Evolutionary conservation across 2,113 vertebrate genomes (phyloP), one percentile per base, ranked within the genome.

Genomic region (Danio rerio): DNA sequence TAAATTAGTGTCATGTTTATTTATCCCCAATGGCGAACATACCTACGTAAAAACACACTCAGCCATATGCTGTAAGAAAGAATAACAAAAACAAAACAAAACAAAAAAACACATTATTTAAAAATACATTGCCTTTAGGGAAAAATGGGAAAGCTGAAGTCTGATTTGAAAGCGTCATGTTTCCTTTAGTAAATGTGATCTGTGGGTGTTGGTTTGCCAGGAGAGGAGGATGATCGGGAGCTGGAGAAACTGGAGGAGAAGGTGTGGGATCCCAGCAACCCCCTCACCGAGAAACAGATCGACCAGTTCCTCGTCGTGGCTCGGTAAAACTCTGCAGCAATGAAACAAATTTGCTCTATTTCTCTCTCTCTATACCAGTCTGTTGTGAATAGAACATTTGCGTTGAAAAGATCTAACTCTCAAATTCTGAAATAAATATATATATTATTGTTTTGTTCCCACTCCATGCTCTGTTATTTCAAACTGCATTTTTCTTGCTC

Each of bases 251-350:
- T 99, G 86, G 98, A 99, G 93, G 97, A 97, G 88, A 98, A 96
- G 90, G 90, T 99, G 56, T 99, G 97, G 96, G 97, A 98, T 87
- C 94, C 96, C 1, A 95, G 92, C 92, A 98, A 94, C 83, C 95
- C 94, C 0, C 91, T 99, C 73, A 94, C 94, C 10, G 97, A 98
- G 93, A 99, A 98, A 88, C 97, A 99, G 93, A 98, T 99, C 5
- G 97, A 99, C 91, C 98, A 99, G 92, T 99, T 99, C 88, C 92
- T 99, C 70, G 97, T 99, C n/a, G 97, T 99, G 52, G 97, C 98
- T 91, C 94, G 98, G 98, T 99, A 93, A 95, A 96, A 82, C 79
- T 31, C 59, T 76, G 18, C 52, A 80, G 53, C 9, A 2, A 10
- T 31, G 31, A 43, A 65, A 58, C 43, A 9, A 0, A 31, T 82